A percentile compares a stretch with the other conserved stretches of the same genome.
phyloP scores from a whole-genome alignment of 2,797 vertebrate genomes.

The Oreortyx pictus region DNA sequence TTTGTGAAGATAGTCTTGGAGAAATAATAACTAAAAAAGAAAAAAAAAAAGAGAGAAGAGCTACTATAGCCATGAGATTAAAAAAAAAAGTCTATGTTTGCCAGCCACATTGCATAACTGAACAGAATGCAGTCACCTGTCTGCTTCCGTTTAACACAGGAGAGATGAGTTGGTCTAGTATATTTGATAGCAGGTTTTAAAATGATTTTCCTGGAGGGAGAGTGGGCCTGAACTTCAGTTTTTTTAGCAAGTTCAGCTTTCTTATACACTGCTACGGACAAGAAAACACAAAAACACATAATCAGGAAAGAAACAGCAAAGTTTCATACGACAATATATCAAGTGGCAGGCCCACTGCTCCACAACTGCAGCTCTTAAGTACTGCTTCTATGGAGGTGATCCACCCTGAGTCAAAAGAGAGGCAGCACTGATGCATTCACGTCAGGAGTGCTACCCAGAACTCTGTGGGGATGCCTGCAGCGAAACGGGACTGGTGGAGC shows the following conservation, averaged over 20 bases:
- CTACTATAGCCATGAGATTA: slow-evolving; percentile 79
- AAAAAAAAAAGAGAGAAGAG: slow-evolving; percentile 65
- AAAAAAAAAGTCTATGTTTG: slow-evolving; percentile 80
- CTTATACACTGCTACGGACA: slow-evolving; percentile 93
- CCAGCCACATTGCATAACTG: slow-evolving; percentile 87
- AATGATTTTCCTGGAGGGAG: slow-evolving; percentile 94
- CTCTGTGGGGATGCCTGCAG: neutral
- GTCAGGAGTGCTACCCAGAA: neutral
- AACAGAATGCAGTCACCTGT: slow-evolving; percentile 91
- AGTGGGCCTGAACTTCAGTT: slow-evolving; percentile 92
- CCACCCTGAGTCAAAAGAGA: neutral
- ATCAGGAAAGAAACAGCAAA: slow-evolving; percentile 81
- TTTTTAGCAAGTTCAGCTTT: slow-evolving; percentile 98
- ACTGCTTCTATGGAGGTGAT: neutral
- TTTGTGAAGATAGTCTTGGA: slow-evolving; percentile 76
- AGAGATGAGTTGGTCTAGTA: slow-evolving; percentile 92
- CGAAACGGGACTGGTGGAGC: neutral
- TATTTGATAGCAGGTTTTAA: slow-evolving; percentile 94
- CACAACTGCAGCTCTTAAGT: neutral
- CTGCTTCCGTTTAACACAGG: slow-evolving; percentile 96
- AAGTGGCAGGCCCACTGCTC: slow-evolving; percentile 56
- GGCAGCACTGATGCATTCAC: neutral
- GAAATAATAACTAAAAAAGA: slow-evolving; percentile 43
- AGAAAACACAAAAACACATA: slow-evolving; percentile 85
- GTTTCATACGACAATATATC: slow-evolving; percentile 62